Evolutionary conservation across 2,888 invertebrate species (phyloP).

Genomic region (Rhamphomyia laevipes): DNA sequence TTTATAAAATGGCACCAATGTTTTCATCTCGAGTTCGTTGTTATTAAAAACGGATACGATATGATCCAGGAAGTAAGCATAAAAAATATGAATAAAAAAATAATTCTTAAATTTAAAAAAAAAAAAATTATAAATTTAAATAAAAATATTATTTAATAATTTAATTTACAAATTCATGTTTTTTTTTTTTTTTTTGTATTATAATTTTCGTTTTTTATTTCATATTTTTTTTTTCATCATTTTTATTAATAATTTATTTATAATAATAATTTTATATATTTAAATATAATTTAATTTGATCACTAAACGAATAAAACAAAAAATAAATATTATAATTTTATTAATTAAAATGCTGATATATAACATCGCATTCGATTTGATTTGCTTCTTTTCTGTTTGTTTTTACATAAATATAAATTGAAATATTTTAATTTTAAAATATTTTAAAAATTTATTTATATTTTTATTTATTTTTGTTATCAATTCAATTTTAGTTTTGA

Average conservation of each 20-base stretch:
- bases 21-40: too few relatives aligned
- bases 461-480: not conserved
- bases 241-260: not conserved
- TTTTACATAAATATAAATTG: not conserved
- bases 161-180: not conserved
- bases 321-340: not conserved
- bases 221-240: not conserved
- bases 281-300: not conserved
- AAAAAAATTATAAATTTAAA: too few relatives aligned
- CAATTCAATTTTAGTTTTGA: too few relatives aligned
- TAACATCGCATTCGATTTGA: constrained; percentile 1
- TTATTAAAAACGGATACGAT: too few relatives aligned
- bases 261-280: not conserved
- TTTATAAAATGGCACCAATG: too few relatives aligned
- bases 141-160: too few relatives aligned
- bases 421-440: too few relatives aligned
- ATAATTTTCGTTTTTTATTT: not conserved
- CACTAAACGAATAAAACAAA: too few relatives aligned
- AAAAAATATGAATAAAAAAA: too few relatives aligned
- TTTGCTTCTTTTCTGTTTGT: not conserved
- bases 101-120: too few relatives aligned
- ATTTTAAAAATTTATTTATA: not conserved
- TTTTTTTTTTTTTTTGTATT: not conserved
- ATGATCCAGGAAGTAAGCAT: too few relatives aligned
- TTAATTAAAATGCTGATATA: not conserved